These are phyloP conservation scores for Labeo catla DNA, from an alignment of 2,113 vertebrate genomes.

Conservation along the genomic window DNA sequence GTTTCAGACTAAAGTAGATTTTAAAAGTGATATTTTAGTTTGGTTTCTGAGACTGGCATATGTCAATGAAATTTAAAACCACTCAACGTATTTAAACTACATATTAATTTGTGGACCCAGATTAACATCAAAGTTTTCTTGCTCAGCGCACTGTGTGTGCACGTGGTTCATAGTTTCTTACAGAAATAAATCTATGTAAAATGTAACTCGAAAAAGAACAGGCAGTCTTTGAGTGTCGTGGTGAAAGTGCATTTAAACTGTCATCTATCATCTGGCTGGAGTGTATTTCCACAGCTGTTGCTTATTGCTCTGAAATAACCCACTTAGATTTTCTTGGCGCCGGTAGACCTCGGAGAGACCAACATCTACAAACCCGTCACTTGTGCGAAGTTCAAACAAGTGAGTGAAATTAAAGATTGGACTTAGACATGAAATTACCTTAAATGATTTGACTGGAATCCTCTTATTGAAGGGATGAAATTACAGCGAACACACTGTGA, in stretches of 20 bases:
- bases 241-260: constrained; percentile 59
- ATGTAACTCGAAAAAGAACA: neutral
- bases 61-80: neutral
- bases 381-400: constrained; percentile 65
- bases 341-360: constrained; percentile 39
- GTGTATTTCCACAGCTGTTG: constrained; percentile 72
- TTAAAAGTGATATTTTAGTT: neutral
- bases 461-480: constrained; percentile 63
- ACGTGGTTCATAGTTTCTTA: neutral
- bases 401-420: constrained; percentile 63
- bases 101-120: neutral
- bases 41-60: neutral
- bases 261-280: constrained; percentile 63
- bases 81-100: neutral
- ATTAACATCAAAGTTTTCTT: neutral
- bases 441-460: constrained; percentile 61
- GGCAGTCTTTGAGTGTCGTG: neutral
- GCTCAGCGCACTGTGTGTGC: neutral
- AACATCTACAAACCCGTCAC: constrained; percentile 35
- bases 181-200: neutral
- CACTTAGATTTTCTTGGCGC: constrained; percentile 65
- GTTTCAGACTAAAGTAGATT: neutral
- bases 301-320: constrained; percentile 73
- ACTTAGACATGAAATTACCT: constrained; percentile 59
- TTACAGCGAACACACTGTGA: constrained; percentile 47